phyloP scores from a whole-genome alignment of 2,888 invertebrate species.

The Macrosoma leucophasiata region DNA sequence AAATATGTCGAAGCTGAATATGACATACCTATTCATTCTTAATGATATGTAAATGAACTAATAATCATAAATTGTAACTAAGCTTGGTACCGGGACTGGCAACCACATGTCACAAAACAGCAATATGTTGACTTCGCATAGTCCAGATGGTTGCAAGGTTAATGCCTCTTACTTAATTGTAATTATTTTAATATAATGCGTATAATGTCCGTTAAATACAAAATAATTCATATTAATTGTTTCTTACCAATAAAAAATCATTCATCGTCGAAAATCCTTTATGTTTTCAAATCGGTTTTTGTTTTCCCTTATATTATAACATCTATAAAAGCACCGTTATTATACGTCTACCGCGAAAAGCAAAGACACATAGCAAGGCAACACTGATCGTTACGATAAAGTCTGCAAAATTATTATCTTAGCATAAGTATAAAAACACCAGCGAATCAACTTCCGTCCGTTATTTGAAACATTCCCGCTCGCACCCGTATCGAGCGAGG shows the following conservation, averaged over 20 bases:
- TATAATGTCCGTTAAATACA: background rate
- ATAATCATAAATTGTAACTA: constrained; percentile 4
- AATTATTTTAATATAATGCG: constrained; percentile 4
- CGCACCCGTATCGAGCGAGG: constrained; percentile 45
- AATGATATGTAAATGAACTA: too few species aligned
- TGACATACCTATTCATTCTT: too few species aligned
- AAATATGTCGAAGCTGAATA: too few species aligned
- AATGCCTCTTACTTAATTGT: constrained; percentile 41
- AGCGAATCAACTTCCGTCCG: constrained; percentile 42
- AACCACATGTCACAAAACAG: constrained; percentile 59
- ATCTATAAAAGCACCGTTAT: constrained; percentile 64
- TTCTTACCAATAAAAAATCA: constrained; percentile 23
- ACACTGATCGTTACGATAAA: constrained; percentile 61
- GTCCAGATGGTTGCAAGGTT: constrained; percentile 62
- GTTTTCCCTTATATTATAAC: constrained; percentile 22
- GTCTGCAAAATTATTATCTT: constrained; percentile 50
- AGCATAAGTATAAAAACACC: constrained; percentile 42
- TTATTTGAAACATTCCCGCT: constrained; percentile 38
- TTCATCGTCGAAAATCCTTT: constrained; percentile 4
- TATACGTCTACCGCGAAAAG: constrained; percentile 62
- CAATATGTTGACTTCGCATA: constrained; percentile 49
- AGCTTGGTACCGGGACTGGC: constrained; percentile 45
- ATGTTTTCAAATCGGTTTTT: constrained; percentile 11
- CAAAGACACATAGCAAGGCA: constrained; percentile 75
- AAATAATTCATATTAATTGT: constrained; percentile 7